These are phyloP conservation scores for Montipora cactus DNA, from an alignment of 64 coral and sea anemone genomes.

Conservation along the genomic window DNA sequence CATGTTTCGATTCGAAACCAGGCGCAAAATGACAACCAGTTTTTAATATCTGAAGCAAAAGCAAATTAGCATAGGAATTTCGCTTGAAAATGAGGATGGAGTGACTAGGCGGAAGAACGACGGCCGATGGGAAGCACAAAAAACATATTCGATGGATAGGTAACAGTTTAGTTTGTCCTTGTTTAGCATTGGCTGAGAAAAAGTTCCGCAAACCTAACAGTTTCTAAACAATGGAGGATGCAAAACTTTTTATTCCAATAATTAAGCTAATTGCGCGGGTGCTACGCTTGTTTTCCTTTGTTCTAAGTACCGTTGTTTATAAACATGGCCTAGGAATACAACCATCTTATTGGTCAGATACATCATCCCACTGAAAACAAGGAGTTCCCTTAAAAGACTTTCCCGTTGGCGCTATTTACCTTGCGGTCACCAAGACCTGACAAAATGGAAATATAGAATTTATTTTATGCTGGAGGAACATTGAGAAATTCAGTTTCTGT, in stretches of 20 bases:
- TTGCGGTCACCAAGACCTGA: slow-evolving; percentile 42
- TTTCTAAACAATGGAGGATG: not conserved
- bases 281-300: not conserved
- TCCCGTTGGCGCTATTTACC: slow-evolving; percentile 7
- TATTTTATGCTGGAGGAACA: not conserved
- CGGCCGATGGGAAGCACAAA: too few species aligned
- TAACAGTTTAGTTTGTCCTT: not conserved
- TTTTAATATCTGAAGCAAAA: too few species aligned
- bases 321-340: slow-evolving; percentile 1
- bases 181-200: not conserved
- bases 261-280: not conserved
- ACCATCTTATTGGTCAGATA: not conserved
- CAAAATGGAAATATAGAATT: slow-evolving; percentile 47
- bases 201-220: not conserved
- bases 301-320: slow-evolving; percentile 6
- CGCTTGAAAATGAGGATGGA: too few species aligned
- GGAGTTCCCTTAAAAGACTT: not conserved
- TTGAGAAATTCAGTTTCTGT: slow-evolving; percentile 12
- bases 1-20: too few species aligned
- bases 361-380: not conserved
- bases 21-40: too few species aligned
- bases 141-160: too few species aligned
- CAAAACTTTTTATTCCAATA: not conserved
- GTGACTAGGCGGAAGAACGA: too few species aligned
- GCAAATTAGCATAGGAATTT: too few species aligned